Base-by-base conservation (phyloP, 1,140 invertebrate genomes). In the Hypothenemus hampei region DNA sequence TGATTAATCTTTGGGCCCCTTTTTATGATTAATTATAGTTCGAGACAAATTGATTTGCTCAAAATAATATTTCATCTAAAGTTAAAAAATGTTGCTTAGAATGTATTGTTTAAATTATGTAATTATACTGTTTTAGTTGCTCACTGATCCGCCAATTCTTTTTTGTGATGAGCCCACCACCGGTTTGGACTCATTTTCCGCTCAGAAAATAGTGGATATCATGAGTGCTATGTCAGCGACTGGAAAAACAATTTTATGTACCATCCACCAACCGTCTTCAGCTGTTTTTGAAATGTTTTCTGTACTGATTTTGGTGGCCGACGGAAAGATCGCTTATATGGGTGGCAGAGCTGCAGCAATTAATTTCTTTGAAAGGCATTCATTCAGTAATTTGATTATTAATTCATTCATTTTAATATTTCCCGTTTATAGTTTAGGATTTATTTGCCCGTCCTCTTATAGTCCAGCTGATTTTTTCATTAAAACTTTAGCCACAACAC, bases 131-230 rank as follows among this genome's bases (percentile, higher is more conserved):
- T 37, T 37, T 4, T 59, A 93, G 87, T 75, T 97, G 15, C 67
- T 98, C 13, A 96, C 91, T 8, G 89, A 97, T 75, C 95, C 95
- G 0, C 83, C 89, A 3, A 76, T 98, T 21, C 72, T 98, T 53
- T 97, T 98, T 71, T 92, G 94, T 69, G 96, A 98, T 69, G 96
- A 98, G 67, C 93, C 95, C 3, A 98, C 95, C 0, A 96, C 87
- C 0, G 87, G 95, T 0, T 71, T 97, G 35, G 95, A 98, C 70
- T 91, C 93, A 0, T 93, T 84, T 64, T 95, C 93, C 65, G 94
- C 94, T 0, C 83, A 87, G 60, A 91, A 89, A 69, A 73, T 97
- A 35, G 81, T 97, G n/a, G 73, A 76, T 2, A 81, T 87, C 61
- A 77, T 93, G 67, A 81, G 81, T 31, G 72, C 74, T 19, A 80